Base-by-base conservation (phyloP, 2,797 vertebrate species). In the Artibeus jamaicensis region DNA sequence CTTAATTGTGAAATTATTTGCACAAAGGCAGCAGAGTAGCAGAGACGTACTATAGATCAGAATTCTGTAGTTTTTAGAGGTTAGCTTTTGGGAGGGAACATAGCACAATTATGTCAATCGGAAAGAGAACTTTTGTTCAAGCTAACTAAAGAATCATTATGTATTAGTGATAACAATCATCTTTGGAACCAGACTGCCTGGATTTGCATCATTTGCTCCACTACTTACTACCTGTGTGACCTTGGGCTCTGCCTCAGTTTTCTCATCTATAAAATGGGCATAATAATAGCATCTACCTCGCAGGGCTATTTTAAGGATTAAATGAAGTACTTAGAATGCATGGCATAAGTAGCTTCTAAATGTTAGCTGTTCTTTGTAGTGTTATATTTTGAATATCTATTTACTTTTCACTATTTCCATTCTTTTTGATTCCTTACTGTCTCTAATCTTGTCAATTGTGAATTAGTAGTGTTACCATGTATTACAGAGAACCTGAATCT, bases 91-190 rank as follows among this genome's bases (percentile, higher is more conserved):
- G 39, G 46, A 68, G 18, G 19, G 26, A 95, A 88, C 57, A 86
- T 74, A 94, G 42, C 57, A 70, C 10, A 67, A 73, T 68, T 79
- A 48, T 85, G 73, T 74, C 21, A 94, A 57, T 55, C 53, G 76
- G 34, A 90, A 96, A 91, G 71, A 73, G 65, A 84, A 55, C 19
- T 95, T 95, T 76, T 94, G 32, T 95, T 96, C 34, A 95, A 37
- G 50, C 46, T 65, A 95, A 83, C 7, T 85, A 92, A 91, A 87
- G 26, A 95, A 76, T 88, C 65, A 87, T 67, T 93, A 62, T 68
- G 4, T 86, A 39, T 48, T 48, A 77, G 15, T 77, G 44, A 34
- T 70, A 85, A 15, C 57, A 85, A 42, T 76, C 9, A 48, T 84
- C 24, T 46, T 71, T 93, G 50, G 44, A 90, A 37, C 55, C 79